phyloP scores from a whole-genome alignment of 2,797 vertebrate genomes.

The Hybognathus amarus region DNA sequence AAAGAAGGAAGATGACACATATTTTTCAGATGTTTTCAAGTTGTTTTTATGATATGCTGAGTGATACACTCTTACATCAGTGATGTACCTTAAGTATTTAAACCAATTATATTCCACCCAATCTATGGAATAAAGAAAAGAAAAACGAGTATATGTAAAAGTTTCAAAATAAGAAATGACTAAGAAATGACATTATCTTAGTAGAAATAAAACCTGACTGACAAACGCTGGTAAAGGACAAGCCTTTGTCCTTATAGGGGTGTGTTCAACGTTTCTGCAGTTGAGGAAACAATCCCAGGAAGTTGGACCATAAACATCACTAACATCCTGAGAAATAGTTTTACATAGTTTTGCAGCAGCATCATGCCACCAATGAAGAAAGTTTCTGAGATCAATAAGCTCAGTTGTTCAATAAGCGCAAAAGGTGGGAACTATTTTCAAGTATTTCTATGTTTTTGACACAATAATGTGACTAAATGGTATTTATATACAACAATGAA shows the following conservation, averaged over 20 bases:
- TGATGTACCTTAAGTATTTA: not conserved
- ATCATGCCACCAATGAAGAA: constrained; percentile 36
- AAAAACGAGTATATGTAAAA: not conserved
- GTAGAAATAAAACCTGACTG: constrained; percentile 26
- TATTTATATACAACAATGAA: not conserved
- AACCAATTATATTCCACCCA: not conserved
- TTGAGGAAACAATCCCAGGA: constrained; percentile 63
- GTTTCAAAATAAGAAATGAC: not conserved
- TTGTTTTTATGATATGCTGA: not conserved
- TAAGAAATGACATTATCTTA: not conserved
- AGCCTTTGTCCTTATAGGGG: constrained; percentile 41
- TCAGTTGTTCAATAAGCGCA: not conserved
- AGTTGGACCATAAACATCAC: constrained; percentile 55
- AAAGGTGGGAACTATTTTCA: not conserved
- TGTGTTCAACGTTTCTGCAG: constrained; percentile 42
- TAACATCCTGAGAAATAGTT: constrained; percentile 50
- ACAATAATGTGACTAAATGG: not conserved
- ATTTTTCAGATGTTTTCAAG: not conserved
- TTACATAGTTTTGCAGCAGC: constrained; percentile 25
- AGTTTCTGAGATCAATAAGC: constrained; percentile 48
- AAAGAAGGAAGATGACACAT: constrained; percentile 18
- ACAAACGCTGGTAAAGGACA: constrained; percentile 22
- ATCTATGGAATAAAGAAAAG: not conserved
- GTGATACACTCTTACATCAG: not conserved
- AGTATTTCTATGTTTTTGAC: not conserved